phyloP scores from a whole-genome alignment of 2,113 vertebrate species.

The Dendropsophus ebraccatus region DNA sequence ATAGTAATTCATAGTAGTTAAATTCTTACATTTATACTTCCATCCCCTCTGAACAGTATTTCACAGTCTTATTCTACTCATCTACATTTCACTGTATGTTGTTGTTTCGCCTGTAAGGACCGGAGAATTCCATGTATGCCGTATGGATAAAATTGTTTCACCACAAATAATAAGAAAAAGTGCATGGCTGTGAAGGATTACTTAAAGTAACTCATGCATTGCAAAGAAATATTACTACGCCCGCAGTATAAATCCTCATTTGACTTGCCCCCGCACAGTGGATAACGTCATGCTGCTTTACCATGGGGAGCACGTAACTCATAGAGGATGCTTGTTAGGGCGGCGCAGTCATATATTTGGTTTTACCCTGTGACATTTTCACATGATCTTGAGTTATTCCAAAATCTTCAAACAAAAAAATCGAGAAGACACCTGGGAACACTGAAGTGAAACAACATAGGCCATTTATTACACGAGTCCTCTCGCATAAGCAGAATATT shows the following conservation, averaged over 20 bases:
- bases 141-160: constrained; percentile 23
- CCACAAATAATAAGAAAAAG: constrained; percentile 11
- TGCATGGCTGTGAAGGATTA: neutral
- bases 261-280: constrained; percentile 1
- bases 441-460: constrained; percentile 36
- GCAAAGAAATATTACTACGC: constrained; percentile 34
- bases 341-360: constrained; percentile 19
- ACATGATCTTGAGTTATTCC: constrained; percentile 41
- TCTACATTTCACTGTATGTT: too few relatives aligned
- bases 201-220: constrained; percentile 31
- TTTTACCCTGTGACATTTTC: constrained; percentile 43
- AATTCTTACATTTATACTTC: too few relatives aligned
- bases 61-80: too few relatives aligned
- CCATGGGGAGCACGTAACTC: constrained; percentile 30
- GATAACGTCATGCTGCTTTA: constrained; percentile 38
- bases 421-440: constrained; percentile 37
- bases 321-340: constrained; percentile 26
- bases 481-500: constrained; percentile 28
- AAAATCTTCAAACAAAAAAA: constrained; percentile 45
- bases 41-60: too few relatives aligned
- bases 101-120: too few relatives aligned
- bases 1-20: too few relatives aligned
- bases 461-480: constrained; percentile 4
- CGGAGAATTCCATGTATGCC: neutral
- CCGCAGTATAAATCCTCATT: constrained; percentile 48